Percentiles rank a stretch among this genome's conserved stretches.
Conservation (phyloP, 2,797 vertebrate genomes). For the Crax fasciolata region DNA sequence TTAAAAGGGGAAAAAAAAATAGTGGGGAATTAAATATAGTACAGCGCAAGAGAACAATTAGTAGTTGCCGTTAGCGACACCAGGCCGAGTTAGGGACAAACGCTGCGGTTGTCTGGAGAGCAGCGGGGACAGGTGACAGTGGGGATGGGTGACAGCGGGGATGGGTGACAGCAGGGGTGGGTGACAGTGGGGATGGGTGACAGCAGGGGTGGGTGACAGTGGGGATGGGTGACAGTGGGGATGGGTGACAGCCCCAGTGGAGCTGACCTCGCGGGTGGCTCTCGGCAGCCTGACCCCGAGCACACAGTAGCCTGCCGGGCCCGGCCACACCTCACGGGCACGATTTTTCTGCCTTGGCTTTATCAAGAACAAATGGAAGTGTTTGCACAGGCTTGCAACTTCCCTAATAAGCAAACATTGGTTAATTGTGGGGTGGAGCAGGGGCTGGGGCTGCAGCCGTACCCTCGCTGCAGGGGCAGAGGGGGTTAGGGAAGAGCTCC, state of each 20-base stretch:
- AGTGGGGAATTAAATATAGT: constrained; percentile 75
- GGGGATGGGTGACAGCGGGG: too few relatives aligned
- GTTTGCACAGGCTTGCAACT: constrained; percentile 52
- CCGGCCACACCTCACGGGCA: background rate
- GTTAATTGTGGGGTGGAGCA: background rate
- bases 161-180: too few relatives aligned
- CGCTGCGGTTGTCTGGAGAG: background rate
- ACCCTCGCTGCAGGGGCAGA: background rate
- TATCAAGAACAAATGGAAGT: constrained; percentile 53
- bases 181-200: background rate
- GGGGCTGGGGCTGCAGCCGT: background rate
- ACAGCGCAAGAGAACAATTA: constrained; percentile 71
- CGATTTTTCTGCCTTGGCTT: background rate
- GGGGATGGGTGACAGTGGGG: background rate
- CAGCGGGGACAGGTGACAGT: background rate
- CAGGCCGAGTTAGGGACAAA: constrained; percentile 39
- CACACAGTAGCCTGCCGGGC: accelerated
- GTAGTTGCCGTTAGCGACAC: constrained; percentile 45
- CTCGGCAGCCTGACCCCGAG: background rate
- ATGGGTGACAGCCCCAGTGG: background rate
- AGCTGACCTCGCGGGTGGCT: background rate
- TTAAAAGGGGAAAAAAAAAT: constrained; percentile 78
- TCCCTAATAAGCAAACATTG: constrained; percentile 43
- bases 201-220: too few relatives aligned
- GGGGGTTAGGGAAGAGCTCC: accelerated